Base-by-base conservation (phyloP, 92 coral and sea anemone species). In the Paramuricea clavata region DNA sequence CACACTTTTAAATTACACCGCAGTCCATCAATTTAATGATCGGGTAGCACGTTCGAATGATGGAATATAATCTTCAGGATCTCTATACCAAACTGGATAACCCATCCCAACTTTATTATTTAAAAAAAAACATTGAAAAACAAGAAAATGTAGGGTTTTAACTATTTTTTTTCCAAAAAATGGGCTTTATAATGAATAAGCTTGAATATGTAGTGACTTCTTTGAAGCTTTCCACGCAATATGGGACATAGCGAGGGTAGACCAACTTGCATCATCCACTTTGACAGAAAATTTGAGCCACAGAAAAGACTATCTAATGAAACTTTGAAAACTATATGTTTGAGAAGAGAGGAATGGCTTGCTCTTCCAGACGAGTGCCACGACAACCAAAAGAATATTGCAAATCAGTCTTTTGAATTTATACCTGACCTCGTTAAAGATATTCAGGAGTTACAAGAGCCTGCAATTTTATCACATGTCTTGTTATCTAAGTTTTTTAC, bases 241-340 rank as follows among this genome's bases (percentile, higher is more conserved):
- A 71, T 71, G 77, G 77, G n/a, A 71, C 49, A 71, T 71, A 33
- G 6, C 26, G 31, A 26, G 0, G 77, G 31, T 35, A 19, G 35
- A 21, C 5, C 23, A 22, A 3, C 49, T 8, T 71, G 77, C 52
- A 21, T 71, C 12, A 71, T 71, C 49, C 77, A 71, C 30, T 71
- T 71, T 15, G 77, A 71, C 19, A 31, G 49, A 36, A 71, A 71
- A 71, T 43, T 5, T 35, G 77, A 49, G 12, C 27, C 49, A n/a
- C 11, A 33, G 52, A 71, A 71, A 71, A 71, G 49, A 32, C 77
- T 71, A 22, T 71, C 77, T 35, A 43, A 71, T 32, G 77, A 36
- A 71, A 71, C 77, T 16, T 43, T 71, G 49, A 71, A 71, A 71
- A 71, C 77, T 36, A 71, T 71, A 16, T 71, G 77, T 71, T 43